Conservation (phyloP, 2,113 vertebrate species). For the Malurus melanocephalus region DNA sequence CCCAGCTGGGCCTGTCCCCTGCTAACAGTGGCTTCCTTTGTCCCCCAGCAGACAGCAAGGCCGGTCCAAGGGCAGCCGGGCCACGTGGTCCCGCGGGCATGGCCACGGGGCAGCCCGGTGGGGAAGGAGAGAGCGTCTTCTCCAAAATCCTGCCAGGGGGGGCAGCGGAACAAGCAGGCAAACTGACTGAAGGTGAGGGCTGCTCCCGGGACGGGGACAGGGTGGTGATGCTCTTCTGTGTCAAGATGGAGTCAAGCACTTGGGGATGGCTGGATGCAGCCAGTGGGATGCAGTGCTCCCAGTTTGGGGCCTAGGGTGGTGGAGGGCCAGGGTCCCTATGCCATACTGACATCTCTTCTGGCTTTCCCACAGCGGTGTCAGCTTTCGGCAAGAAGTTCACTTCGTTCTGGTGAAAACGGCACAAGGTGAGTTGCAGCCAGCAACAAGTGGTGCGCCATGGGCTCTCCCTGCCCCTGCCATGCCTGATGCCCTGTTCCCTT, state of each 20-base stretch:
- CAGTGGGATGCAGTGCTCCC: accelerated
- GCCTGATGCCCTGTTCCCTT: background rate
- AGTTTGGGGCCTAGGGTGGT: accelerated
- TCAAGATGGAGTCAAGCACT: accelerated
- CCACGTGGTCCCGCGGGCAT: slow-evolving; percentile 73
- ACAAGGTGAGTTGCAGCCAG: slow-evolving; percentile 75
- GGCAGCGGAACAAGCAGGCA: slow-evolving; percentile 96
- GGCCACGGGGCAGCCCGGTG: slow-evolving; percentile 72
- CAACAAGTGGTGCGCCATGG: accelerated
- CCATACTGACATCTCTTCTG: background rate
- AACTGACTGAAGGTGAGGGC: slow-evolving; percentile 91
- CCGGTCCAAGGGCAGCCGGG: slow-evolving; percentile 58
- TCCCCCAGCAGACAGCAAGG: slow-evolving; percentile 78
- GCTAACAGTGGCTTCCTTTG: background rate
- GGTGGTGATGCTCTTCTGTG: accelerated
- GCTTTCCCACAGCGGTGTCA: slow-evolving; percentile 77
- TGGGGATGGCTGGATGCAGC: background rate
- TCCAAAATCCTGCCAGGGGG: slow-evolving; percentile 94
- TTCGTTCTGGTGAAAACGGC: slow-evolving; percentile 91
- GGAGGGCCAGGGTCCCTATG: accelerated
- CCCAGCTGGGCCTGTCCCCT: accelerated
- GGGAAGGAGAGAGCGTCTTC: slow-evolving; percentile 89
- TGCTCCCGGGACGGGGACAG: accelerated
- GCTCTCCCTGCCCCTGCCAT: accelerated
- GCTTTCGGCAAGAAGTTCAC: slow-evolving; percentile 98